phyloP scores from a whole-genome alignment of 2,797 vertebrate genomes.

The Hippoglossus hippoglossus region DNA sequence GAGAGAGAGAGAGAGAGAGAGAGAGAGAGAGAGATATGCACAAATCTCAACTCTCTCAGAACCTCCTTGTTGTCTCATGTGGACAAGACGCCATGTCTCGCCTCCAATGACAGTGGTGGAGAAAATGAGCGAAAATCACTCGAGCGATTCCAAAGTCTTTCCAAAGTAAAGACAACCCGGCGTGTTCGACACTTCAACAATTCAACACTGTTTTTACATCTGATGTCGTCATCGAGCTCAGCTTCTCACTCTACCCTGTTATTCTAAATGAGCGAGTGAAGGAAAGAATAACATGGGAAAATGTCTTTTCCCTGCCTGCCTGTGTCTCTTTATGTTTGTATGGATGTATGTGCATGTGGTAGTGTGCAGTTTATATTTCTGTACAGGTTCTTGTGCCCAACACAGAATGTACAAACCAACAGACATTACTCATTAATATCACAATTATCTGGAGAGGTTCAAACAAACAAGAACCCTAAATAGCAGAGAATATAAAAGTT shows the following conservation, averaged over 20 bases:
- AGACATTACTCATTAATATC: neutral
- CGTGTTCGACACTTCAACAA: slow-evolving; percentile 73
- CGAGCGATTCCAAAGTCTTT: slow-evolving; percentile 61
- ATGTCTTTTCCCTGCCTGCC: slow-evolving; percentile 55
- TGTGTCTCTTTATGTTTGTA: slow-evolving; percentile 45
- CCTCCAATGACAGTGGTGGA: slow-evolving; percentile 65
- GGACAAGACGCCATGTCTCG: slow-evolving; percentile 42
- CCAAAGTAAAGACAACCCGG: slow-evolving; percentile 76
- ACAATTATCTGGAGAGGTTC: slow-evolving; percentile 6
- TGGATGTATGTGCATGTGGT: slow-evolving; percentile 8
- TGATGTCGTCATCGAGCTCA: slow-evolving; percentile 73
- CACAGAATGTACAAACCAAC: neutral
- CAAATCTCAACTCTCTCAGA: slow-evolving; percentile 44
- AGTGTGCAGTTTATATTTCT: slow-evolving; percentile 14
- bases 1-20: too few species aligned
- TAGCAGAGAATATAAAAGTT: neutral
- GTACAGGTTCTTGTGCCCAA: neutral
- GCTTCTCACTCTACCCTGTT: slow-evolving; percentile 72
- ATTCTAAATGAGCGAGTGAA: slow-evolving; percentile 77
- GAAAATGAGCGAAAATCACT: slow-evolving; percentile 74
- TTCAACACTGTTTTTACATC: slow-evolving; percentile 76
- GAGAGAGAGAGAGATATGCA: neutral
- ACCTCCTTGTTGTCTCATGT: slow-evolving; percentile 51
- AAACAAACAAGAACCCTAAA: slow-evolving; percentile 8
- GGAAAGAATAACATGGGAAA: slow-evolving; percentile 81